phyloP scores from a whole-genome alignment of 2,113 vertebrate species.

The Myodes glareolus region DNA sequence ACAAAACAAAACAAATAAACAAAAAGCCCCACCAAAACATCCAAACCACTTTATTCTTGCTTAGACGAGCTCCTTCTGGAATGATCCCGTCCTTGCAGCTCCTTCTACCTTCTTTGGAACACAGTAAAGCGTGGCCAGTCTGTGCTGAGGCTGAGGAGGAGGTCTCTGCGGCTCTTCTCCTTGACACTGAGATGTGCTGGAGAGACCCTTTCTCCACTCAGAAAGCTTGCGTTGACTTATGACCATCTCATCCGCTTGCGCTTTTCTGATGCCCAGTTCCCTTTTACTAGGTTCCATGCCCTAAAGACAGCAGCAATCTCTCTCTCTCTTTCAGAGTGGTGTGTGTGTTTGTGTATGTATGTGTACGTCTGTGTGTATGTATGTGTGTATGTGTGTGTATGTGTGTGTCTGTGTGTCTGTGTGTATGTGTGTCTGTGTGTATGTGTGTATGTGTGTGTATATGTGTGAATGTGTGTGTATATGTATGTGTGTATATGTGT shows the following conservation, averaged over 20 bases:
- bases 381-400: neutral
- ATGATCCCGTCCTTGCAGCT: neutral
- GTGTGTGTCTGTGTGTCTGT: neutral
- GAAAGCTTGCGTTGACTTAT: neutral
- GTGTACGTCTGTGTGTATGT: neutral
- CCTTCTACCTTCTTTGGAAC: neutral
- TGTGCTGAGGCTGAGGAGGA: neutral
- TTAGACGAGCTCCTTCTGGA: constrained; percentile 49
- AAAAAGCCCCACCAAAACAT: constrained; percentile 68
- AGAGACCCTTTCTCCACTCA: neutral
- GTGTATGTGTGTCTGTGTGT: neutral
- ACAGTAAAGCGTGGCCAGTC: neutral
- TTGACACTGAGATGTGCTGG: neutral
- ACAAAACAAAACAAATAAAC: neutral
- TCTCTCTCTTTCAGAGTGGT: neutral
- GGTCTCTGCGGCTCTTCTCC: neutral
- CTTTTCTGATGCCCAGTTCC: neutral
- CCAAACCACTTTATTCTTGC: constrained; percentile 78
- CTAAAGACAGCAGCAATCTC: neutral
- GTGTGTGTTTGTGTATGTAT: neutral
- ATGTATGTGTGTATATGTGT: too few relatives aligned
- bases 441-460: neutral
- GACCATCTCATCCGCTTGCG: neutral
- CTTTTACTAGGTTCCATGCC: neutral
- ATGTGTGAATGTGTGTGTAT: neutral